Base-by-base conservation (phyloP, 1,140 invertebrate genomes). In the Tyrophagus putrescentiae region DNA sequence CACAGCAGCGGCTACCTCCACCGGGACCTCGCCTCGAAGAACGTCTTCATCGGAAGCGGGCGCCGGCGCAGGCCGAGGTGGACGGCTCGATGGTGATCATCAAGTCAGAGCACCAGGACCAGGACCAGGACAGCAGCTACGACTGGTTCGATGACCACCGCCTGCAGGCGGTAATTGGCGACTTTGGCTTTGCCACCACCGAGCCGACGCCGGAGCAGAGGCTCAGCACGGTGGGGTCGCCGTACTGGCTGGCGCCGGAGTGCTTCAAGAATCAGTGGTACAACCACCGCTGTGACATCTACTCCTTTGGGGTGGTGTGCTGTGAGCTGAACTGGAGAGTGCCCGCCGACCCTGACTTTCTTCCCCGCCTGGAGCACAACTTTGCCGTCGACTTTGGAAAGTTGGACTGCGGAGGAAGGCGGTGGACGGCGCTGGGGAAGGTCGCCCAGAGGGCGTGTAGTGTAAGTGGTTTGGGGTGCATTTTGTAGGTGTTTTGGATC, bases 231-330 rank as follows among this genome's bases (percentile, higher is more conserved):
- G 92, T 94, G 45, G 91, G 91, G 1, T 92, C 88, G 21, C 89
- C 90, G 0, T 96, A 93, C 74, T 97, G 91, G 91, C 95, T 96
- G 82, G 91, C 91, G 41, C 93, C 93, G 9, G 93, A 98, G 74
- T 93, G 90, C 68, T 77, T 98, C 28, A 85, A 86, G 69, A 89
- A 89, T 23, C 78, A 85, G 62, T 89, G 83, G 79, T 59, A 59
- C 41, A 59, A 59, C 27, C 57, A 59, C 36, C 44, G 50, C 44
- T 59, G 57, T 64, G 92, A 96, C 76, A 81, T 96, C 28, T 96
- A 95, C 73, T 93, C 89, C 21, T 94, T 85, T 73, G 92, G 93
- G 23, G 93, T 97, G 65, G 86, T 97, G 61, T 76, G 93, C 52
- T 95, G 91, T 76, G 92, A 97, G 74, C 79, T 96, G 60, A 96